phyloP scores from a whole-genome alignment of 2,797 vertebrate genomes.

The Ctenopoma kingsleyae region DNA sequence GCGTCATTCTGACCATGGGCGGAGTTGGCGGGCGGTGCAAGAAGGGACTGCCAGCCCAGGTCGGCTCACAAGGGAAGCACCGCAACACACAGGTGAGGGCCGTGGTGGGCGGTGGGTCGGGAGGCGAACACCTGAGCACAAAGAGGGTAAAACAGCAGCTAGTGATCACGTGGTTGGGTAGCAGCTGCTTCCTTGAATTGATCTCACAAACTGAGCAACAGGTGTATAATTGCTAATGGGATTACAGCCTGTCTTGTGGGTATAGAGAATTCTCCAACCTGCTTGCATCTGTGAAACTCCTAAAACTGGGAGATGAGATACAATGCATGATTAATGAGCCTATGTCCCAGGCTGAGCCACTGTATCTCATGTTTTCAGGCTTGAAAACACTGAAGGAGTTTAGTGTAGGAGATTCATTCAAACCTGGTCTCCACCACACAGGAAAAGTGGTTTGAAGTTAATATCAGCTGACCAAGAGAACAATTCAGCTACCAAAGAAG shows the following conservation, averaged over 20 bases:
- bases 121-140: conserved; percentile 87
- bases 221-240: conserved; percentile 46
- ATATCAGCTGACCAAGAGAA: not conserved
- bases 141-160: not conserved
- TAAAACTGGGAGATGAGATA: conserved; percentile 10
- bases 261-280: conserved; percentile 25
- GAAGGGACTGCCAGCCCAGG: conserved; percentile 95
- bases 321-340: conserved; percentile 29
- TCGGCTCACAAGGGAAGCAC: conserved; percentile 99
- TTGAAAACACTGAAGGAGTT: not conserved
- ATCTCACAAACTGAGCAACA: conserved; percentile 31
- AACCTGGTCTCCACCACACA: not conserved
- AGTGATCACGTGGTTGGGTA: conserved; percentile 25
- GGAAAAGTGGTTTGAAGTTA: not conserved
- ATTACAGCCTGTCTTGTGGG: conserved; percentile 34
- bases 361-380: conserved; percentile 5
- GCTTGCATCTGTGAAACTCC: conserved; percentile 18
- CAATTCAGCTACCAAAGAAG: conserved; percentile 10
- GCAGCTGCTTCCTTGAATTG: conserved; percentile 30
- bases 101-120: conserved; percentile 94
- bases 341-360: conserved; percentile 4
- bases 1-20: conserved; percentile 92
- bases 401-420: not conserved
- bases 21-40: conserved; percentile 94
- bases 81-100: conserved; percentile 99